Evolutionary conservation across 1,140 invertebrate genomes (phyloP).

Genomic region (Venustaconcha ellipsiformis): DNA sequence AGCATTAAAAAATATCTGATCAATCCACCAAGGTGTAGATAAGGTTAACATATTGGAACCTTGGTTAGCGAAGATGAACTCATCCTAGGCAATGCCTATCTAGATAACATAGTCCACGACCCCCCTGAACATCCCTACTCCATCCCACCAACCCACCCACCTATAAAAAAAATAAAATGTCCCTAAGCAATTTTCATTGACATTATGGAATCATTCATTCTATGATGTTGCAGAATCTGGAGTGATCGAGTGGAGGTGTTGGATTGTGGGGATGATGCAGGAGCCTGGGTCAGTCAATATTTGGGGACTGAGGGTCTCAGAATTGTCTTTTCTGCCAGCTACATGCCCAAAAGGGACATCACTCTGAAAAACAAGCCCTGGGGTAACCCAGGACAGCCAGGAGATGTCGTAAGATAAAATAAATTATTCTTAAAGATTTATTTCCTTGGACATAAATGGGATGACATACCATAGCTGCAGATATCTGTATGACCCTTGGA

Average conservation of each 20-base stretch:
- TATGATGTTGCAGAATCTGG: slow-evolving; percentile 19
- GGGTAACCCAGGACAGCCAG: slow-evolving; percentile 40
- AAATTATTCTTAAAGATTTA: neutral
- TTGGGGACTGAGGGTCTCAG: slow-evolving; percentile 50
- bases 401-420: slow-evolving; percentile 43
- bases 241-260: slow-evolving; percentile 41
- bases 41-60: too few relatives aligned
- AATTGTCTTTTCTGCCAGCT: slow-evolving; percentile 50
- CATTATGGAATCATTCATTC: too few relatives aligned
- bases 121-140: too few relatives aligned
- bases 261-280: slow-evolving; percentile 65
- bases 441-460: neutral
- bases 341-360: slow-evolving; percentile 40
- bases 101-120: too few relatives aligned
- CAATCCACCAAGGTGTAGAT: too few relatives aligned
- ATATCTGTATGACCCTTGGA: too few relatives aligned
- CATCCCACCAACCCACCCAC: too few relatives aligned
- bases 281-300: slow-evolving; percentile 57
- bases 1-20: too few relatives aligned
- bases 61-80: too few relatives aligned
- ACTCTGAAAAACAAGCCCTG: slow-evolving; percentile 40
- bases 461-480: neutral
- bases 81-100: too few relatives aligned
- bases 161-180: too few relatives aligned
- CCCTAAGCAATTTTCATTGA: too few relatives aligned